Base-by-base conservation (phyloP, 2,113 vertebrate genomes). In the Hydrolagus affinis region DNA sequence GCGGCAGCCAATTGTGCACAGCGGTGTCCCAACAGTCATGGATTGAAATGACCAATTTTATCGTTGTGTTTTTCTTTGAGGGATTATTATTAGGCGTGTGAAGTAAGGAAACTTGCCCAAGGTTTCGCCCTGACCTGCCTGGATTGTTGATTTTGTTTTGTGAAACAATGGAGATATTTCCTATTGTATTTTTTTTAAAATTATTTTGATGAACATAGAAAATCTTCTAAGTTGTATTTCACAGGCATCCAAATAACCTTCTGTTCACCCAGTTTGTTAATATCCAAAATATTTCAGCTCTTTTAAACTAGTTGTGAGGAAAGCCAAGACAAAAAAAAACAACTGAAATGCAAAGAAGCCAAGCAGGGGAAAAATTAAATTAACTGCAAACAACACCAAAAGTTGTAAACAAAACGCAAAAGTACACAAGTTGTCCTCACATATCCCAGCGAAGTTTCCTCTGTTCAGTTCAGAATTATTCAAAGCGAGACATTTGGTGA, bases 381-480 rank as follows among this genome's bases (percentile, higher is more conserved):
- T 86, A 68, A 73, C 23, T 25, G 75, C 28, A 85, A 80, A 85
- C 30, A 60, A 64, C n/a, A 11, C 64, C 71, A 32, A 87, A 86
- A 71, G n/a, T 64, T 60, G 30, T 69, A 77, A 85, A 57, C 28
- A 74, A 86, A 85, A 87, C 88, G 60, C 14, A 87, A 88, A 44
- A 77, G 90, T 89, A 88, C 90, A 91, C 86, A 80, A 86, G 66
- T 86, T 88, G 87, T 2, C 0, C 91, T 91, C 90, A 88, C 91
- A 93, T 92, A 89, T 90, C 90, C 90, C 92, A 90, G 91, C 93
- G 92, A 85, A 93, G 93, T 89, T 93, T 91, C 91, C 93, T 93
- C 94, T 95, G 94, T 28, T 91, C 89, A 90, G 90, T 85, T 60
- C 89, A 88, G 78, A 89, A 78, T 89, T 86, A 87, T 88, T 87